Evolutionary conservation across 2,797 vertebrate genomes (phyloP), one percentile per base, ranked within the genome.

Genomic region (Darevskia mixta): DNA sequence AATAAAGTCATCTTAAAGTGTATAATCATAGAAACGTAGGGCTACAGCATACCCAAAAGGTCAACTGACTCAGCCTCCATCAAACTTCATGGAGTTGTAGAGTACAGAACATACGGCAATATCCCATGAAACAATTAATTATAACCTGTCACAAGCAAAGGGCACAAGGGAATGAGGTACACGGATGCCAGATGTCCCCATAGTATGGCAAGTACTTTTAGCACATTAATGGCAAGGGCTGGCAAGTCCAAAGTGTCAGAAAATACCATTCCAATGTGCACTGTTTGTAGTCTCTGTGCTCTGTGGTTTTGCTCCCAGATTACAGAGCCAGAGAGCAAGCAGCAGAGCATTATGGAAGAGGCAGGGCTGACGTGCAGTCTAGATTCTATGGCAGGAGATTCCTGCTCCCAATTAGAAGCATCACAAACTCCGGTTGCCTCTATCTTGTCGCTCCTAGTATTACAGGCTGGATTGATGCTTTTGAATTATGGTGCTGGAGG

Each of bases 31-130:
- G 49, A 73, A 79, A 38, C 17, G 7, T 27, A 85, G 69, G n/a
- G n/a, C 43, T 85, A 67, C n/a, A 66, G 32, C 25, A 11, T 80
- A 80, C 9, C 69, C 2, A 8, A 83, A 85, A 88, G 83, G 82
- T 88, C 77, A 85, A 61, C 67, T 84, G 80, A 45, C 80, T 82
- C 64, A 69, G 80, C 64, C 41, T 20, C 8, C 29, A 55, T 55
- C 43, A 78, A 11, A 78, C 41, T 2, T 10, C 15, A 27, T 9
- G 29, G 13, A 79, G 29, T 49, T 18, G 27, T n/a, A 55, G 18
- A n/a, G 45, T 27, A 9, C 32, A 67, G 29, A 67, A 69, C 8
- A 29, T 41, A 66, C 41, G 5, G 25, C 35, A 43, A 18, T 2
- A 38, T 11, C 61, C 23, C 17, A 20, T 61, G 66, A 72, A 79